Base-by-base conservation (phyloP, 2,888 invertebrate genomes). In the Drosophila buzzatii region DNA sequence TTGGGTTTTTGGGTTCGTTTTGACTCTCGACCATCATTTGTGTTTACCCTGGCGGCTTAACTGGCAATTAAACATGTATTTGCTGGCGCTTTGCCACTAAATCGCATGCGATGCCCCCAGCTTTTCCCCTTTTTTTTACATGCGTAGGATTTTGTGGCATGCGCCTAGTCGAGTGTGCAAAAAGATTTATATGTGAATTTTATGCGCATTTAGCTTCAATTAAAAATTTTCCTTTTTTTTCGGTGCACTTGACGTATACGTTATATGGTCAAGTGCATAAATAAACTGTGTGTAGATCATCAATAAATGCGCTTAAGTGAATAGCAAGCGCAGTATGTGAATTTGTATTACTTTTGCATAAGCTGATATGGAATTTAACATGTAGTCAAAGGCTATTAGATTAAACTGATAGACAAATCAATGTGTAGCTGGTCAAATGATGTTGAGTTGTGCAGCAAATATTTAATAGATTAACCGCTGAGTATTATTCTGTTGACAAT, bases 51-150 rank as follows among this genome's bases (percentile, higher is more conserved):
- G 59, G 45, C 56, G 57, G 31, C 41, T 57, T 45, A 72, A 68
- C 77, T 72, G 70, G 73, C 90, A 88, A 88, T 85, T 85, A 85
- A 88, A 80, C 71, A 76, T 77, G 59, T 82, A 82, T 82, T 80
- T 80, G 65, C 66, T 59, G 71, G 68, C 71, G 70, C 55, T 72
- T 62, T 69, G 74, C 85, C 67, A 73, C 69, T 69, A 47, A 56
- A 61, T 47, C 52, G 58, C 67, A 37, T 16, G 45, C 53, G 39
- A 39, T 41, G 53, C 18, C 55, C 18, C 58, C 14, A 12, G 9
- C 16, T n/a, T 10, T 10, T n/a, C 16, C 37, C 16, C 47, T 0
- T 12, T n/a, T 35, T 49, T 49, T 16, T 4, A 10, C 23, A 6
- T 23, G 14, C 56, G 53, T 55, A 68, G 81, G 69, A 73, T 67